phyloP scores from a whole-genome alignment of 2,888 invertebrate species.

The Trimorus sp. region DNA sequence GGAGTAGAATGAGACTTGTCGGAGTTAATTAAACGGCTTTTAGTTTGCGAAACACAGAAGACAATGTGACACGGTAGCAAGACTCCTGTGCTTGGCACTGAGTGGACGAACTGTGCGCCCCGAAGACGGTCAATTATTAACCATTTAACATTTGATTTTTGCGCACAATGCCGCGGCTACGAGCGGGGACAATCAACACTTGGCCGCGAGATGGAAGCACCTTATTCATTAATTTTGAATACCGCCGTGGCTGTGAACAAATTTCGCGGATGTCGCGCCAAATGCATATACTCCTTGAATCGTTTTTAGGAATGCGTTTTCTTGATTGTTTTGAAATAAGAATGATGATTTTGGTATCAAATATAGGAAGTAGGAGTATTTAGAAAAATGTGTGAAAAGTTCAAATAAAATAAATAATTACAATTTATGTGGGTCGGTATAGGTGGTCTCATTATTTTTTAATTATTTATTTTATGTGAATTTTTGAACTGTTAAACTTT shows the following conservation, averaged over 20 bases:
- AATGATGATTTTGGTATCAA: too few species aligned
- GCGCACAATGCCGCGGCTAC: conserved; percentile 35
- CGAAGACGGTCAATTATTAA: conserved; percentile 70
- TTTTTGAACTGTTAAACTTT: too few species aligned
- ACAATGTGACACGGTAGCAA: conserved; percentile 68
- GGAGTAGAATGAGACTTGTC: too few species aligned
- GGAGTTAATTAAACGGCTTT: too few species aligned
- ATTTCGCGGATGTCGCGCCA: neutral
- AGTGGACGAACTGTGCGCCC: conserved; percentile 71
- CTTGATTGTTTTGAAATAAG: too few species aligned
- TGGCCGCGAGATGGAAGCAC: conserved; percentile 28
- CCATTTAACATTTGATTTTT: conserved; percentile 68
- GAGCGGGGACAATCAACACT: conserved; percentile 18
- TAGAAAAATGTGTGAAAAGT: too few species aligned
- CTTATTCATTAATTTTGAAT: conserved; percentile 35
- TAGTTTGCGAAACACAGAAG: neutral
- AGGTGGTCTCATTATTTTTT: too few species aligned
- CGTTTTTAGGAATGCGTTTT: too few species aligned
- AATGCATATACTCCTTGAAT: conserved; percentile 2
- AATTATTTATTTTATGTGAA: too few species aligned
- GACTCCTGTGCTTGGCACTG: conserved; percentile 74
- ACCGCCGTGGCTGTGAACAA: neutral
- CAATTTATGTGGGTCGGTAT: too few species aligned
- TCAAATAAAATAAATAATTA: too few species aligned
- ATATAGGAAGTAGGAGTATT: too few species aligned